A percentile compares a stretch with the other conserved stretches of the same genome.
Conservation (phyloP, 2,113 vertebrate genomes). For the Pimephales promelas region DNA sequence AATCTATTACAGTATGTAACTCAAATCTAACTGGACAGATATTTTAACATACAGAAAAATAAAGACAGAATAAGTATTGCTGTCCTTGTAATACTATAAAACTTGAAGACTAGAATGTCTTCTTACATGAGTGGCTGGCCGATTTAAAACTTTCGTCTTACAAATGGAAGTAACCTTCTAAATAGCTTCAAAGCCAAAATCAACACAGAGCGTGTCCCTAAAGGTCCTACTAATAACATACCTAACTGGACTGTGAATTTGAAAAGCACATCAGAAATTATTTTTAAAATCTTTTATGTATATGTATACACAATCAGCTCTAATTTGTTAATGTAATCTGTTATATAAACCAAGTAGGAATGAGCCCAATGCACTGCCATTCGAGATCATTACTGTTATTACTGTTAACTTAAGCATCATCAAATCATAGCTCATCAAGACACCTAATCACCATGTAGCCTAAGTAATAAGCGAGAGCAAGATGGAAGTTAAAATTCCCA, state of each 20-base stretch:
- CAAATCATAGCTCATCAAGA: neutral
- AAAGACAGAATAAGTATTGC: neutral
- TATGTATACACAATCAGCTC: conserved; percentile 3
- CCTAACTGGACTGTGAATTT: neutral
- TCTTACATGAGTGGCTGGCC: too few relatives aligned
- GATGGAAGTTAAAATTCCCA: neutral
- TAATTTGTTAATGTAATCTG: conserved; percentile 12
- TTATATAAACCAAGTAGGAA: neutral
- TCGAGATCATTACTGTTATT: neutral
- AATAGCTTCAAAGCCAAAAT: neutral
- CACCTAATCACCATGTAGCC: neutral
- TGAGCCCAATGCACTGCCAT: too few relatives aligned
- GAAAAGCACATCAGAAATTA: neutral
- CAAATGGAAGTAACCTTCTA: too few relatives aligned
- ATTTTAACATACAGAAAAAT: neutral
- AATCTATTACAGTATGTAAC: neutral
- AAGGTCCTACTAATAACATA: neutral
- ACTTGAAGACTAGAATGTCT: neutral
- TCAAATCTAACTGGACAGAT: neutral
- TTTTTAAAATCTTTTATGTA: neutral
- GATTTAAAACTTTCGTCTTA: too few relatives aligned
- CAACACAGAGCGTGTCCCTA: neutral
- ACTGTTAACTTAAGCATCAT: neutral
- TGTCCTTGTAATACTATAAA: neutral
- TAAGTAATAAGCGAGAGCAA: neutral